A percentile compares a stretch with the other conserved stretches of the same genome.
phyloP scores from a whole-genome alignment of 2,888 invertebrate species.

The Plebejus argus region DNA sequence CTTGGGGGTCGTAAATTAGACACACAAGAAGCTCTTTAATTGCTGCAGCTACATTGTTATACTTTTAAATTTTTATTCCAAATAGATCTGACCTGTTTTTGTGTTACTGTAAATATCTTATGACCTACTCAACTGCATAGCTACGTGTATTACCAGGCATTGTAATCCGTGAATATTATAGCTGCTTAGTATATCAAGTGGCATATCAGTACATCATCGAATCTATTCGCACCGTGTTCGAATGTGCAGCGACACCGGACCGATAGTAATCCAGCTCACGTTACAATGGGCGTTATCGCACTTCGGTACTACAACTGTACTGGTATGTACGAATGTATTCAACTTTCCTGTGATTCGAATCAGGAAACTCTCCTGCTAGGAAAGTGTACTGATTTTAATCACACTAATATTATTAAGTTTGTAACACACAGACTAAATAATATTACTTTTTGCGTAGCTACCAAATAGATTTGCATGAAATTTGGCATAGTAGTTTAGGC shows the following conservation, averaged over 20 bases:
- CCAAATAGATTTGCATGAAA: too few species aligned
- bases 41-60: not conserved
- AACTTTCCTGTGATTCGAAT: not conserved
- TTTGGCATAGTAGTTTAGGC: too few species aligned
- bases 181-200: slow-evolving; percentile 42
- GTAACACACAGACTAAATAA: too few species aligned
- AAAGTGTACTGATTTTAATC: not conserved
- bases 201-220: slow-evolving; percentile 44
- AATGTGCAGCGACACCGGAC: slow-evolving; percentile 44
- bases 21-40: not conserved
- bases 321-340: not conserved
- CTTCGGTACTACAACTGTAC: slow-evolving; percentile 1
- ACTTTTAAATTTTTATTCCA: not conserved
- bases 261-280: slow-evolving; percentile 43
- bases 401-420: not conserved
- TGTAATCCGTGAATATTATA: slow-evolving; percentile 34
- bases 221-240: slow-evolving; percentile 44
- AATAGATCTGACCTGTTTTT: not conserved
- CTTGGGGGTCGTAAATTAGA: not conserved
- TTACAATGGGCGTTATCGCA: slow-evolving; percentile 41
- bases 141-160: not conserved
- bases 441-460: too few species aligned
- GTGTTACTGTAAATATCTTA: not conserved
- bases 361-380: not conserved
- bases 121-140: too few species aligned